Percentiles rank a stretch among this genome's conserved stretches.
Evolutionary conservation across 2,113 vertebrate genomes (phyloP).

Genomic region (Addax nasomaculatus): DNA sequence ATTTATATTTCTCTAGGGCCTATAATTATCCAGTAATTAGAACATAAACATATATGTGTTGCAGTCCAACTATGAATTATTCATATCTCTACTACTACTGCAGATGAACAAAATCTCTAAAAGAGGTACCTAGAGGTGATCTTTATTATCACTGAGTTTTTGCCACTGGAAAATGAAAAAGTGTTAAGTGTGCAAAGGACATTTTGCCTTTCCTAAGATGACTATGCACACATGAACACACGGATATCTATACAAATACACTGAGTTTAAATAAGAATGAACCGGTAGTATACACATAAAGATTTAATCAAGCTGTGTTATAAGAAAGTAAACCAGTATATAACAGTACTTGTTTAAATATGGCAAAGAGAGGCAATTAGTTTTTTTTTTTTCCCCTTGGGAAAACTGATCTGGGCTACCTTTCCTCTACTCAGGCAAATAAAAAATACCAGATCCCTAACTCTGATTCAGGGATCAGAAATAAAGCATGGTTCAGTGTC

Average conservation of each 20-base stretch:
- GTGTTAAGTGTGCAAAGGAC: neutral
- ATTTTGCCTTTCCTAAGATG: neutral
- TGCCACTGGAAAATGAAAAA: neutral
- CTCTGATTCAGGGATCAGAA: neutral
- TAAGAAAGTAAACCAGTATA: neutral
- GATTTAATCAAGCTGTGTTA: neutral
- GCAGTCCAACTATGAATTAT: neutral
- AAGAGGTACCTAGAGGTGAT: neutral
- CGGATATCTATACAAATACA: neutral
- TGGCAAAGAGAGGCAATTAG: neutral
- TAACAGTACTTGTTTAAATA: neutral
- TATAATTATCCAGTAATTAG: neutral
- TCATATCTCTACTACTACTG: neutral
- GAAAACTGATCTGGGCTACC: neutral
- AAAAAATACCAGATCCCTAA: neutral
- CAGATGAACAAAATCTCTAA: neutral
- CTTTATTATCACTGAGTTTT: neutral
- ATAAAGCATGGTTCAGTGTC: neutral
- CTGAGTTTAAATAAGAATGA: neutral
- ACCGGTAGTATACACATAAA: neutral
- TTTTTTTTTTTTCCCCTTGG: neutral
- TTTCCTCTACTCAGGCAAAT: neutral
- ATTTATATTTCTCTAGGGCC: neutral
- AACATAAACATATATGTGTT: neutral
- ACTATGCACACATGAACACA: neutral